A percentile compares a stretch with the other conserved stretches of the same genome.
phyloP scores from a whole-genome alignment of 1,140 invertebrate genomes.

The Leptonema lineaticorne region DNA sequence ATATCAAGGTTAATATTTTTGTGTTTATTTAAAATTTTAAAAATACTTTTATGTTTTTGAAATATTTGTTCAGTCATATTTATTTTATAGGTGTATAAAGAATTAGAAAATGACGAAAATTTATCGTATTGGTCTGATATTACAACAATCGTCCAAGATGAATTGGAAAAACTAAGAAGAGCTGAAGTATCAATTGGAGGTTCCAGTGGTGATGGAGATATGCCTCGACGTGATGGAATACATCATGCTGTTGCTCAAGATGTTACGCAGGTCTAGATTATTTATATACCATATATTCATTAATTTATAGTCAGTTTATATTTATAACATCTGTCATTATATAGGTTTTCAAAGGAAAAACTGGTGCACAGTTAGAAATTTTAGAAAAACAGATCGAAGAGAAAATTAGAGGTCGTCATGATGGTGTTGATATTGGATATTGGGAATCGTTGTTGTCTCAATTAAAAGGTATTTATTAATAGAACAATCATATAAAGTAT shows the following conservation, averaged over 20 bases:
- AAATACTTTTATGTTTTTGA: background rate
- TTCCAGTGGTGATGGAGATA: slow-evolving; percentile 55
- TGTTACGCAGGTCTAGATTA: slow-evolving; percentile 63
- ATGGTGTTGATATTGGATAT: slow-evolving; percentile 95
- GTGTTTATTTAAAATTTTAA: slow-evolving; percentile 11
- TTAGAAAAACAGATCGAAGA: slow-evolving; percentile 85
- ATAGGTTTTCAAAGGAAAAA: slow-evolving; percentile 91
- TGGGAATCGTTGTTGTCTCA: slow-evolving; percentile 95
- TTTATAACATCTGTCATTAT: slow-evolving; percentile 13
- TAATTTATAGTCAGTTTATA: background rate
- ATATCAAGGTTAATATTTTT: slow-evolving; percentile 75
- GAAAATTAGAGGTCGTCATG: slow-evolving; percentile 81
- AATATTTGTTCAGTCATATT: background rate
- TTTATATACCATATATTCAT: background rate
- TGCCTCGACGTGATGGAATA: slow-evolving; percentile 81
- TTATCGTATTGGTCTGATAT: slow-evolving; percentile 97
- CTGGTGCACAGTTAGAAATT: slow-evolving; percentile 78
- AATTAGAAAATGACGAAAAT: slow-evolving; percentile 83
- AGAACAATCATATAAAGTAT: no score
- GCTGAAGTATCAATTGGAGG: slow-evolving; percentile 65
- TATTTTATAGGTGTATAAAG: slow-evolving; percentile 72
- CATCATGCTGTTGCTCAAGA: slow-evolving; percentile 90
- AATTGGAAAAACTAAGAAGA: slow-evolving; percentile 85
- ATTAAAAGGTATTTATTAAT: slow-evolving; percentile 67
- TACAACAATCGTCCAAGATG: slow-evolving; percentile 93